Percentiles rank a stretch among this genome's conserved stretches.
Conservation (phyloP, 2,797 vertebrate species). For the Acanthurus lineatus region DNA sequence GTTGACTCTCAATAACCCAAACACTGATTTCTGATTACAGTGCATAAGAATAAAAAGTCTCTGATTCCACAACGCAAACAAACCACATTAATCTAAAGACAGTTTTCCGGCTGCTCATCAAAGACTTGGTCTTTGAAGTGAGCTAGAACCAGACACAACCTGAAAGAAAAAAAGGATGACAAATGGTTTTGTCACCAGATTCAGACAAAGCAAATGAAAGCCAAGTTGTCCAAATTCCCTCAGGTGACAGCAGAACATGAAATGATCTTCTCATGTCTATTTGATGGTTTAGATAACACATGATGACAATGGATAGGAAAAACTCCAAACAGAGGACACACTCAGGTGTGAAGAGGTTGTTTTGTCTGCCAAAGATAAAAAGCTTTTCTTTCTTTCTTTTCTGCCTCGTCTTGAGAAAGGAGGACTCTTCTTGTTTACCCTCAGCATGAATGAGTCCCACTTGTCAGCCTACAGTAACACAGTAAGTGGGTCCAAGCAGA, state of each 20-base stretch:
- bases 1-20: slow-evolving; percentile 7
- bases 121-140: slow-evolving; percentile 42
- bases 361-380: slow-evolving; percentile 78
- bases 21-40: slow-evolving; percentile 45
- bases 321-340: slow-evolving; percentile 49
- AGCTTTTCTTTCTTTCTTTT: slow-evolving; percentile 32
- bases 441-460: slow-evolving; percentile 56
- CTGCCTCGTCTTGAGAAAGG: slow-evolving; percentile 23
- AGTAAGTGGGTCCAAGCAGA: slow-evolving; percentile 45
- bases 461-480: slow-evolving; percentile 55
- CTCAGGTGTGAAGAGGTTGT: slow-evolving; percentile 79
- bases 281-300: slow-evolving; percentile 69
- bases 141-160: slow-evolving; percentile 45
- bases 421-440: slow-evolving; percentile 47
- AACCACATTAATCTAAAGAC: slow-evolving; percentile 18
- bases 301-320: slow-evolving; percentile 52
- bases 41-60: slow-evolving; percentile 1
- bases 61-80: slow-evolving; percentile 6
- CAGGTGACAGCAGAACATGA: slow-evolving; percentile 56
- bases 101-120: background rate
- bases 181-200: slow-evolving; percentile 48
- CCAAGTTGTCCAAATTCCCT: slow-evolving; percentile 39
- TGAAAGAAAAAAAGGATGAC: slow-evolving; percentile 41
- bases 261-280: slow-evolving; percentile 70
- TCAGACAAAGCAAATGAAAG: slow-evolving; percentile 61